Conservation (phyloP, 2,113 vertebrate genomes). For the Formicarius rufipectus region DNA sequence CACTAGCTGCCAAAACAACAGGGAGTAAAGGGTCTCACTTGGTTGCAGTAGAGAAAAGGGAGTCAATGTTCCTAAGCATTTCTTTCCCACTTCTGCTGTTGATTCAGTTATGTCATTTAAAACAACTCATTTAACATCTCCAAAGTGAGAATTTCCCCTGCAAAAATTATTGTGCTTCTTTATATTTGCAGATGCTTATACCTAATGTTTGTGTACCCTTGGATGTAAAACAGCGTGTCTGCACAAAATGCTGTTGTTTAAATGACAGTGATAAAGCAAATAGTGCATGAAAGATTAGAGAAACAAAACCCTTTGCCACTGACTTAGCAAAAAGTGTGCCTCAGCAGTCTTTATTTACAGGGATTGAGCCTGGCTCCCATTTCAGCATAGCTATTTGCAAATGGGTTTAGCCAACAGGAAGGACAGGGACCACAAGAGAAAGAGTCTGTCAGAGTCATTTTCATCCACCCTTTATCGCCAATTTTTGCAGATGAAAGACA, state of each 20-base stretch:
- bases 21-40: neutral
- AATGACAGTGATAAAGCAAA: neutral
- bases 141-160: neutral
- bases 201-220: neutral
- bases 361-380: neutral
- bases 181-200: neutral
- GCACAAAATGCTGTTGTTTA: neutral
- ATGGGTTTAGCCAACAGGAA: conserved; percentile 4
- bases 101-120: neutral
- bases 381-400: neutral
- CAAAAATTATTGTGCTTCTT: neutral
- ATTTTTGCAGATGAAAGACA: neutral
- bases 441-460: conserved; percentile 35
- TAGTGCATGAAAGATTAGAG: neutral
- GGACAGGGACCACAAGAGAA: conserved; percentile 14
- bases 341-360: conserved; percentile 16
- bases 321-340: neutral
- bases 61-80: neutral
- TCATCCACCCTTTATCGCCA: neutral
- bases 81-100: neutral
- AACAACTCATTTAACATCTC: neutral
- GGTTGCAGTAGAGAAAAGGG: neutral
- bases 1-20: neutral
- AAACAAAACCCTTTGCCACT: conserved; percentile 17
- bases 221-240: neutral